Evolutionary conservation across 2,113 vertebrate genomes (phyloP), one percentile per base, ranked within the genome.

Genomic region (Melospiza melodia): DNA sequence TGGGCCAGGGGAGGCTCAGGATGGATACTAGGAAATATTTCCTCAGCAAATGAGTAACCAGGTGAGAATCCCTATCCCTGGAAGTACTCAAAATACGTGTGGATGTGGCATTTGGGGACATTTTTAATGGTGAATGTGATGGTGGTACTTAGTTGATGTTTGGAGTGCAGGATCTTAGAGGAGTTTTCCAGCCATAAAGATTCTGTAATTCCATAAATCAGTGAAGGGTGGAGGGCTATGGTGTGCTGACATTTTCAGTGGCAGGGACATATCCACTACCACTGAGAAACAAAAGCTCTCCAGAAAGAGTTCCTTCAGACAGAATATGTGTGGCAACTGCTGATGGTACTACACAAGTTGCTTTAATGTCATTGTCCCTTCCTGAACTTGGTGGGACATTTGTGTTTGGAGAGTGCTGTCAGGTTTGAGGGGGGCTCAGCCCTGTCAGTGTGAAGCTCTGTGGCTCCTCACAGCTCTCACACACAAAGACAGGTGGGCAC

Each of bases 211-310:
- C 25, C 22, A 27, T 31, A 23, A n/a, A 57, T 37, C 33, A 9
- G 4, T 9, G 10, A 28, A 3, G 1, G 8, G 8, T 23, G 5
- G 2, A 71, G 25, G 8, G 15, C 48, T 31, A 6, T 20, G 39
- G 30, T 48, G 30, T 3, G 2, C 13, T 72, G 30, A 9, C 18
- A 51, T 30, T 25, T 46, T 15, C 46, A 22, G 25, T 2, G 0
- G 1, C 23, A 20, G 14, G 25, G 49, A 30, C 0, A 0, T 20
- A 28, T 6, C 20, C 21, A 14, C 25, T 57, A 28, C 33, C 35
- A 37, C 0, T 33, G 72, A 80, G 67, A 11, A 49, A 48, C 13
- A 44, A 37, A 52, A 85, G 11, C 37, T 74, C 58, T 37, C 17
- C 27, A 24, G 22, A 48, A 69, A 55, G 11, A 12, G 4, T 44